Percentiles rank a stretch among this genome's conserved stretches.
These are phyloP conservation scores for Homalodisca vitripennis DNA, from an alignment of 1,140 invertebrate genomes.

Conservation along the genomic window DNA sequence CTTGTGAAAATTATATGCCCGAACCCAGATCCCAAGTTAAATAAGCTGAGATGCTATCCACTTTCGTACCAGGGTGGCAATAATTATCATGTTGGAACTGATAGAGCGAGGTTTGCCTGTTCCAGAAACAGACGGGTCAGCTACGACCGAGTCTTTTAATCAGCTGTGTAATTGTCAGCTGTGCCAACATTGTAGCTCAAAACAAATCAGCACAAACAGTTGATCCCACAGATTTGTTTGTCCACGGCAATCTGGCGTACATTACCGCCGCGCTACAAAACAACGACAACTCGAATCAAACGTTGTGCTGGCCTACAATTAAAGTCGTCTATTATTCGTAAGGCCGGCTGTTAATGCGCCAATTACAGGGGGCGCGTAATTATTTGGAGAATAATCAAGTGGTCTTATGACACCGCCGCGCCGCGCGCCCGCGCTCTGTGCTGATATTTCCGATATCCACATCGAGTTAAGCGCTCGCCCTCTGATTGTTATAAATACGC, in stretches of 20 bases:
- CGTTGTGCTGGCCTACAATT: background rate
- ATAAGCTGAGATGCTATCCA: too few species aligned
- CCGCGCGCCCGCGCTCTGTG: too few species aligned
- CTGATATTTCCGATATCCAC: too few species aligned
- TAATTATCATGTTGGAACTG: too few species aligned
- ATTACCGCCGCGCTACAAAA: background rate
- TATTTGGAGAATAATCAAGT: background rate
- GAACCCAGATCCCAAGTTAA: too few species aligned
- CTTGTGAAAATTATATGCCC: too few species aligned
- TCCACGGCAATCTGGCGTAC: background rate
- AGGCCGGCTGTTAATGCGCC: background rate
- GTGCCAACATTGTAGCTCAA: background rate
- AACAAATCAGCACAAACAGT: background rate
- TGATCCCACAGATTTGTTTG: too few species aligned
- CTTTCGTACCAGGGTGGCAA: too few species aligned
- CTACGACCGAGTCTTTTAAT: background rate
- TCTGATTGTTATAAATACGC: too few species aligned
- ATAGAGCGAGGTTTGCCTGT: too few species aligned
- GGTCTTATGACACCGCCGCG: too few species aligned
- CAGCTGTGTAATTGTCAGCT: background rate
- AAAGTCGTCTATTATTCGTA: background rate
- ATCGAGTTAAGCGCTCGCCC: too few species aligned
- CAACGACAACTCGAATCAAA: background rate
- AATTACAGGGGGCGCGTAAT: background rate
- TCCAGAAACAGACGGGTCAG: background rate